Evolutionary conservation across 2,797 vertebrate genomes (phyloP).

Genomic region (Mormyrus proboscirostris): DNA sequence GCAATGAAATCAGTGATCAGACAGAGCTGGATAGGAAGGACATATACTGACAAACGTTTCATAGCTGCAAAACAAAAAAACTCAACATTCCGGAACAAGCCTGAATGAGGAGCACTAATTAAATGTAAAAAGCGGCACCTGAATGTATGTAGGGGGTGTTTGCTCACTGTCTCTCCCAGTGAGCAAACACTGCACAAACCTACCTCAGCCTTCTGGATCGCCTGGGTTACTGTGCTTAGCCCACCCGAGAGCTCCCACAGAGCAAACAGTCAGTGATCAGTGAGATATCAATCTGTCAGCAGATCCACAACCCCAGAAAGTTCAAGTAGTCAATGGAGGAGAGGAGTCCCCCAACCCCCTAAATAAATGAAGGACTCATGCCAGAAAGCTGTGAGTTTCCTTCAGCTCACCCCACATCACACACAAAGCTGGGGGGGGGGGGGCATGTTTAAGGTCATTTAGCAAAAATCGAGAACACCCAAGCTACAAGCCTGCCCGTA

Average conservation of each 20-base stretch:
- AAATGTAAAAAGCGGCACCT: background rate
- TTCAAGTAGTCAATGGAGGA: conserved; percentile 76
- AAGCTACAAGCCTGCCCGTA: background rate
- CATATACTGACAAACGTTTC: conserved; percentile 24
- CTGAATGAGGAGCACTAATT: background rate
- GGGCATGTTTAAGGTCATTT: conserved; percentile 10
- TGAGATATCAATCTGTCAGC: conserved; percentile 84
- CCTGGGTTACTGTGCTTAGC: background rate
- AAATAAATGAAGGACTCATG: conserved; percentile 53
- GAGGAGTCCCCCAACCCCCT: conserved; percentile 46
- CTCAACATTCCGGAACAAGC: background rate
- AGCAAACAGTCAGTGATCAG: conserved; percentile 83
- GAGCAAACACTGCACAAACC: conserved; percentile 69
- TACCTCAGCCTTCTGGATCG: conserved; percentile 29
- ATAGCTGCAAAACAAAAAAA: background rate
- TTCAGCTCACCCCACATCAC: conserved; percentile 2
- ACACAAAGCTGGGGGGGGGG: conserved; percentile 25
- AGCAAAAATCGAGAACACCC: background rate
- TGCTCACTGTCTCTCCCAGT: conserved; percentile 32
- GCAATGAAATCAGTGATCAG: conserved; percentile 26
- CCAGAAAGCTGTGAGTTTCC: conserved; percentile 29
- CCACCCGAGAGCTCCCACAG: conserved; percentile 50
- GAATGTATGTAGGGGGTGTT: background rate
- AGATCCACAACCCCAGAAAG: conserved; percentile 74
- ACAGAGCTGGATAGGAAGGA: conserved; percentile 14